A percentile compares a stretch with the other conserved stretches of the same genome.
Conservation (phyloP, 2,888 invertebrate species). For the Prosopocoilus inquinatus region DNA sequence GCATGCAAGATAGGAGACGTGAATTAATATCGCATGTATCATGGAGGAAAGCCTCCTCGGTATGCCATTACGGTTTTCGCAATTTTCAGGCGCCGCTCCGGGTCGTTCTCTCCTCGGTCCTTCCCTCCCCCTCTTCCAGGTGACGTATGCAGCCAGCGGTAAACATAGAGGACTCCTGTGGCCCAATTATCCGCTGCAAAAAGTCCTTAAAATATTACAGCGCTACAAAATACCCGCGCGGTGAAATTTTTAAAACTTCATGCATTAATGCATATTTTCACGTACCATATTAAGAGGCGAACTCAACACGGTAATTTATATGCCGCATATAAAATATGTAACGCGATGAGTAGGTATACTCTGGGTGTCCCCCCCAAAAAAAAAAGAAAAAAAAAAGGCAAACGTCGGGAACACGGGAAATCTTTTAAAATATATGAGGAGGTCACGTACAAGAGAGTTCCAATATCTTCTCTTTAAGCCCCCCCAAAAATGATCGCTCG, state of each 20-base stretch:
- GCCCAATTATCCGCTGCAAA: conserved; percentile 31
- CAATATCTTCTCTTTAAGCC: background rate
- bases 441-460: background rate
- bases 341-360: too few relatives aligned
- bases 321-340: too few relatives aligned
- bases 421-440: too few relatives aligned
- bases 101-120: conserved; percentile 9
- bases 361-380: background rate
- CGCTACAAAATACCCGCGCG: conserved; percentile 12
- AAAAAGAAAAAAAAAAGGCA: background rate
- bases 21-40: conserved; percentile 25
- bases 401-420: background rate
- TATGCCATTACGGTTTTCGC: conserved; percentile 19
- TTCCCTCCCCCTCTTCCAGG: conserved; percentile 22
- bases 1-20: conserved; percentile 5
- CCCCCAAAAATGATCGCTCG: background rate
- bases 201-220: conserved; percentile 32
- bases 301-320: too few relatives aligned
- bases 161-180: conserved; percentile 31
- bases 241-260: too few relatives aligned
- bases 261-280: too few relatives aligned
- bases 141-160: conserved; percentile 27
- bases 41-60: conserved; percentile 12
- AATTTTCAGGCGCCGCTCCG: conserved; percentile 8
- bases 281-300: too few relatives aligned